Percentiles rank a stretch among this genome's conserved stretches.
Evolutionary conservation across 2,113 vertebrate species (phyloP).

Genomic region (Toxostoma redivivum): DNA sequence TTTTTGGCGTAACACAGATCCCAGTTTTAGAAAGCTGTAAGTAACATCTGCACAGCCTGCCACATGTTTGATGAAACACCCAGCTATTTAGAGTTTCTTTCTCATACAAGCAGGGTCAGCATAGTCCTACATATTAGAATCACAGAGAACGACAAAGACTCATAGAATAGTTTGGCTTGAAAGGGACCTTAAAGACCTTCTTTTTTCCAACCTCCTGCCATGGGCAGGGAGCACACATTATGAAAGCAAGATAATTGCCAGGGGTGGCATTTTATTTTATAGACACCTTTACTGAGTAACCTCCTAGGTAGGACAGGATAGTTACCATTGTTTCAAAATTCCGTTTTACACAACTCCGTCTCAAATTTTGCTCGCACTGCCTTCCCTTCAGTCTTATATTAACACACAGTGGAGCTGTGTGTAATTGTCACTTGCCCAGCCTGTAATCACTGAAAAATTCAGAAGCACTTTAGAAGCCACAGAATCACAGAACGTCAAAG

Average conservation of each 20-base stretch:
- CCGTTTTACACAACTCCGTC: background rate
- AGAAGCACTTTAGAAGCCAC: background rate
- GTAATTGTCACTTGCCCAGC: background rate
- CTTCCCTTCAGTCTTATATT: background rate
- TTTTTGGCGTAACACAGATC: background rate
- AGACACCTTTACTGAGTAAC: background rate
- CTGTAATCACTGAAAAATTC: fast-evolving
- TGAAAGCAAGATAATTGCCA: background rate
- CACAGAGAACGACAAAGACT: background rate
- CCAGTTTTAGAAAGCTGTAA: background rate
- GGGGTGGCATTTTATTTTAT: background rate
- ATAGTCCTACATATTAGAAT: fast-evolving
- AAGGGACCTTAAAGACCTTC: background rate
- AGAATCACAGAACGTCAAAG: background rate
- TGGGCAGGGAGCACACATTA: background rate
- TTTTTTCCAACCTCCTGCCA: background rate
- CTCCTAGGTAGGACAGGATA: fast-evolving
- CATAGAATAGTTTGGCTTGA: background rate
- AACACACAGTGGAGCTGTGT: fast-evolving
- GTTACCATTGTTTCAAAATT: background rate
- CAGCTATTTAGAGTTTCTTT: background rate
- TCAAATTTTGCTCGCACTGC: background rate
- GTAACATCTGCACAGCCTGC: background rate
- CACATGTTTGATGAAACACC: fast-evolving
- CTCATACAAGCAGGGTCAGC: background rate